phyloP scores from a whole-genome alignment of 2,113 vertebrate species.

The Corythaeola cristata region DNA sequence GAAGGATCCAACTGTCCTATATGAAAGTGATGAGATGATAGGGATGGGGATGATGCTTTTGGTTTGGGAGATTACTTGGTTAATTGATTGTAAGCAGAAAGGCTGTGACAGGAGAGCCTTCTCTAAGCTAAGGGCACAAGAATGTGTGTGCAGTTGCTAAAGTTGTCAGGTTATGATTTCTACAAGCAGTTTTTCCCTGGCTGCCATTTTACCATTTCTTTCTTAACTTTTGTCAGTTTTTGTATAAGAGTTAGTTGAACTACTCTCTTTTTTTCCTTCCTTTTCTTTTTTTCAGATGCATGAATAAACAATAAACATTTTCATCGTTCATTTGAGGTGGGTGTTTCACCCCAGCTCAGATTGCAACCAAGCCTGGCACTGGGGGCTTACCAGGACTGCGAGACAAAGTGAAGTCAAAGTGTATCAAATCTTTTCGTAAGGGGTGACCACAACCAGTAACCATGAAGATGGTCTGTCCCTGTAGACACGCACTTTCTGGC shows the following conservation, averaged over 20 bases:
- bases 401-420: neutral
- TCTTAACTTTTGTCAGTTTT: neutral
- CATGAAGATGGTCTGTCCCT: neutral
- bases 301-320: neutral
- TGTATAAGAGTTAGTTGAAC: neutral
- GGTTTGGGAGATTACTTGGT: neutral
- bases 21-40: neutral
- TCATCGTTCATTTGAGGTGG: neutral
- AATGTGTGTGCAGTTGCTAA: neutral
- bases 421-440: neutral
- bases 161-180: neutral
- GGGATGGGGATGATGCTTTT: neutral
- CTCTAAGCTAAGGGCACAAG: neutral
- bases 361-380: neutral
- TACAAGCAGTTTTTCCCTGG: neutral
- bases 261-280: fast-evolving
- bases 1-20: neutral
- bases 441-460: neutral
- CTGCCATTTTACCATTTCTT: neutral
- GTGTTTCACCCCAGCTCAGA: neutral
- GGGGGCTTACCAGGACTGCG: neutral
- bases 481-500: neutral
- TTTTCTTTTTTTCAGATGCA: neutral
- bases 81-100: neutral
- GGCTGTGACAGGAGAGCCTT: neutral